Percentiles rank a stretch among this genome's conserved stretches.
Conservation (phyloP, 2,113 vertebrate species). For the Perccottus glenii region DNA sequence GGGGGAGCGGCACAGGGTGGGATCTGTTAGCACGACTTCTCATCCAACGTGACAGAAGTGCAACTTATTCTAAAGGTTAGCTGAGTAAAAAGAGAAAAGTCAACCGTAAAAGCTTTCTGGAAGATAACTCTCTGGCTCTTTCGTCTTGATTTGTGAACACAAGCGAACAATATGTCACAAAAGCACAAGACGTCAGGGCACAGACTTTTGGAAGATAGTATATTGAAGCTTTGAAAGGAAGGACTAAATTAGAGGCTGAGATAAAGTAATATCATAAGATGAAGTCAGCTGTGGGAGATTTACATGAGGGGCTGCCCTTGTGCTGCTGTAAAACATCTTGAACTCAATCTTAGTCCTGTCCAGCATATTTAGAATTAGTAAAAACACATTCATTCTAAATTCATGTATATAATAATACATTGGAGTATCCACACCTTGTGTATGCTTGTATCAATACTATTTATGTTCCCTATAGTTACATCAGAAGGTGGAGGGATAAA, state of each 20-base stretch:
- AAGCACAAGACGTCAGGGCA: constrained; percentile 21
- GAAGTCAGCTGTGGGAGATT: too few species aligned
- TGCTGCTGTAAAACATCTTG: too few species aligned
- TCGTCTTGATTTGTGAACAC: constrained; percentile 17
- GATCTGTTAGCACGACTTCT: constrained; percentile 36
- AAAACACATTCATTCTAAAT: too few species aligned
- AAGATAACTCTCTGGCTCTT: constrained; percentile 14
- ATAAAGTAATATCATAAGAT: too few species aligned
- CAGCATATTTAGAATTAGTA: too few species aligned
- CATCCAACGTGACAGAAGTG: constrained; percentile 26
- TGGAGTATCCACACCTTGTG: too few species aligned
- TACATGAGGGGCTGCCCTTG: too few species aligned
- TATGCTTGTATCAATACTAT: too few species aligned
- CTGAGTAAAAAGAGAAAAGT: constrained; percentile 10
- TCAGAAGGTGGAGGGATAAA: too few species aligned
- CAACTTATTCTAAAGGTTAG: constrained; percentile 31
- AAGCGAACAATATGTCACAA: not conserved
- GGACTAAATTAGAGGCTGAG: not conserved
- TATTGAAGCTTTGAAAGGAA: constrained; percentile 25
- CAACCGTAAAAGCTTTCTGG: constrained; percentile 14
- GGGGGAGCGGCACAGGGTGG: constrained; percentile 7
- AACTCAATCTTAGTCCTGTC: too few species aligned
- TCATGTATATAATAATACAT: too few species aligned
- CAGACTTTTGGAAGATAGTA: constrained; percentile 9
- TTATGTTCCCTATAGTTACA: too few species aligned